Base-by-base conservation (phyloP, 2,888 invertebrate genomes). In the Ypsolopha scabrella region DNA sequence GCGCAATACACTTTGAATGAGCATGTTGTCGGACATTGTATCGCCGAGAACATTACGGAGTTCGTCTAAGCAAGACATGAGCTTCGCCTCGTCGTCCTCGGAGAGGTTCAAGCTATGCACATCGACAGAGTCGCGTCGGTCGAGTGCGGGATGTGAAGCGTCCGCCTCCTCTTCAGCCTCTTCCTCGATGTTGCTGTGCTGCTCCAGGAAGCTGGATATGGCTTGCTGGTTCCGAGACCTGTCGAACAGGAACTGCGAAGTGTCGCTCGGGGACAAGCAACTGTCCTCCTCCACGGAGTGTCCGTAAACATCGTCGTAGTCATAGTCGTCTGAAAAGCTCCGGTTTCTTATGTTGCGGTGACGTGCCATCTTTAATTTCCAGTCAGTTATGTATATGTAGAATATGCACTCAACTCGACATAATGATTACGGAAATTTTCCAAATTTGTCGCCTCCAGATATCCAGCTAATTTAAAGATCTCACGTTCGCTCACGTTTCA, bases 221-320 rank as follows among this genome's bases (percentile, higher is more conserved):
- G 90, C 92, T 55, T 91, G 90, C 62, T 91, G 90, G 51, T 90
- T 91, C 41, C 90, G 88, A 57, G 91, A 92, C 45, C 97, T 89
- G 68, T 97, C 95, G 69, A 91, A 97, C 68, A 97, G 88, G 86
- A 95, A 97, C 67, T 94, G 93, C 54, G 91, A 90, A 41, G 91
- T 88, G 85, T 96, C 95, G 68, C 94, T 93, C 2, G 97, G 97
- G 10, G 97, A 98, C 64, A 96, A 91, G 69, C 93, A 94, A 75
- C 91, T 93, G 70, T 96, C 96, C 68, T 98, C 97, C 77, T 98
- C 98, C 43, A 97, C 93, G 2, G 97, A 97, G 75, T 95, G 94
- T 9, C 97, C 97, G 73, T 96, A 98, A 54, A 95, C 90, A 83
- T 95, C 96, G 67, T 96, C 95, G 64, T 94, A 94, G 66, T 97